phyloP scores from a whole-genome alignment of 2,888 invertebrate genomes.

The Drosophila cracens region DNA sequence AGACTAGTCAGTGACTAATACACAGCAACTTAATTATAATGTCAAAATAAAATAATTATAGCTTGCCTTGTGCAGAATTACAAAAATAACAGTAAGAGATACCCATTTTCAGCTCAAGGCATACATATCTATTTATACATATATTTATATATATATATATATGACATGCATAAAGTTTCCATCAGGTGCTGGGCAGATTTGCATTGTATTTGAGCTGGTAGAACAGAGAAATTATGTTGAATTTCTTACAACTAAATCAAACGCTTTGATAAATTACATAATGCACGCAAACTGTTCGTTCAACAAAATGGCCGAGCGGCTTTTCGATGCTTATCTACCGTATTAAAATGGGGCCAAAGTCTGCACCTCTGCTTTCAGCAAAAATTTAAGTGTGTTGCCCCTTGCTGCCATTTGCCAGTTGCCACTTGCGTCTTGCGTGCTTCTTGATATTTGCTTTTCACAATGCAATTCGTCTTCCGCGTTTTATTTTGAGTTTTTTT shows the following conservation, averaged over 20 bases:
- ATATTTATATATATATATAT: neutral
- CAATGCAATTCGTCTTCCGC: constrained; percentile 36
- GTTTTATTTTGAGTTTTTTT: constrained; percentile 39
- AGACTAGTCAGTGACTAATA: neutral
- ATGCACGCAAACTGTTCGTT: constrained; percentile 66
- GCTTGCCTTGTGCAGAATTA: neutral
- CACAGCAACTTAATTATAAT: neutral
- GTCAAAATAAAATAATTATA: neutral
- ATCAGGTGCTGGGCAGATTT: constrained; percentile 14
- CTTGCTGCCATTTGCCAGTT: neutral
- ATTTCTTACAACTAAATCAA: constrained; percentile 76
- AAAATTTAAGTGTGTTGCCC: constrained; percentile 1
- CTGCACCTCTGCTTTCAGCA: constrained; percentile 9
- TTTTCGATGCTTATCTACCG: constrained; percentile 67
- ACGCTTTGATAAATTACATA: constrained; percentile 75
- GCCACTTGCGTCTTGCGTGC: constrained; percentile 52
- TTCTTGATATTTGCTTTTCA: constrained; percentile 56
- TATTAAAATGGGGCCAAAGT: constrained; percentile 64
- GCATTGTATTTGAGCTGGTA: constrained; percentile 1
- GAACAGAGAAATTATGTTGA: constrained; percentile 60
- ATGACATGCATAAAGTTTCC: neutral
- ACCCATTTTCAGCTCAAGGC: neutral
- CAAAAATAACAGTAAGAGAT: neutral
- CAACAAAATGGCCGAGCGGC: constrained; percentile 70
- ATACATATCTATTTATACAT: neutral